A percentile compares a stretch with the other conserved stretches of the same genome.
Evolutionary conservation across 2,797 vertebrate species (phyloP).

Genomic region (Acrossocheilus wenchowensis): DNA sequence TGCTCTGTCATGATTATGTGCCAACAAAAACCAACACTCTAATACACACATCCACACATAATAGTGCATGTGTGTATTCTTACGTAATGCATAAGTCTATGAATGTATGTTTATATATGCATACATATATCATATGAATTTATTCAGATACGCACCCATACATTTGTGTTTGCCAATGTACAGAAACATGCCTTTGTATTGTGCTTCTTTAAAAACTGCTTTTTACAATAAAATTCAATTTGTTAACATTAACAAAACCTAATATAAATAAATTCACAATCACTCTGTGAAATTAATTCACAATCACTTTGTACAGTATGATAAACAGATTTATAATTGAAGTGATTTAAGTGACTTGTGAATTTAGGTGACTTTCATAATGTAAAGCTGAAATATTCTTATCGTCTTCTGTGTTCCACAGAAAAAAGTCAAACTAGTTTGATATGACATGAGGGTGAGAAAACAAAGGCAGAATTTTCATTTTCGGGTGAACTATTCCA

Average conservation of each 20-base stretch:
- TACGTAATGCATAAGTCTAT: conserved; percentile 32
- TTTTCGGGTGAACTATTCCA: neutral
- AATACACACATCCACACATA: conserved; percentile 11
- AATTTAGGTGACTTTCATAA: neutral
- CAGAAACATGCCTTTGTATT: conserved; percentile 13
- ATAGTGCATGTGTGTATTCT: conserved; percentile 1
- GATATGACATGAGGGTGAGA: neutral
- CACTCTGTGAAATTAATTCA: neutral
- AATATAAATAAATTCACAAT: neutral
- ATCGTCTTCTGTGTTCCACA: neutral
- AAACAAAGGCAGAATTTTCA: neutral
- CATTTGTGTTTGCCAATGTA: conserved; percentile 15
- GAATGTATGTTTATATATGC: conserved; percentile 10
- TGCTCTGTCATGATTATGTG: conserved; percentile 55
- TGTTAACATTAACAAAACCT: neutral
- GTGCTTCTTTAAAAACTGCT: neutral
- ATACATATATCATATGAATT: conserved; percentile 3
- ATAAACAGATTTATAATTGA: neutral
- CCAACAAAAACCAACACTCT: conserved; percentile 29
- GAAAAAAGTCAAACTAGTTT: neutral
- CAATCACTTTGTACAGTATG: neutral
- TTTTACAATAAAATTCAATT: neutral
- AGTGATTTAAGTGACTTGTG: neutral
- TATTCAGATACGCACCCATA: conserved; percentile 12
- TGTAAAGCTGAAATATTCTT: neutral